phyloP scores from a whole-genome alignment of 2,888 invertebrate species.

The Malachius bipustulatus region DNA sequence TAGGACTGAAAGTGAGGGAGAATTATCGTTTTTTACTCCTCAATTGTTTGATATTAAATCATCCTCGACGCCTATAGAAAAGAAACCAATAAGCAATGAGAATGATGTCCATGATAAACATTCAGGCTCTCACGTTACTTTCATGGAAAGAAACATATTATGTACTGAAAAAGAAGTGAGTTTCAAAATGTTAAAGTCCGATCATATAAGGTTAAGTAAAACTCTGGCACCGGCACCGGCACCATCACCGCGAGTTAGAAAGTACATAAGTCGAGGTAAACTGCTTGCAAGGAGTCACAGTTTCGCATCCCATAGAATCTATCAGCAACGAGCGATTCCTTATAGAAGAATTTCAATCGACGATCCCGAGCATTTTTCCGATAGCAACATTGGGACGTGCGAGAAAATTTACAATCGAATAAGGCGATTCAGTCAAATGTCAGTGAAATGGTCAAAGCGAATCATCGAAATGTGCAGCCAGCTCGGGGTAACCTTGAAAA shows the following conservation, averaged over 20 bases:
- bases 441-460: constrained; percentile 23
- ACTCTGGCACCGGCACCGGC: too few relatives aligned
- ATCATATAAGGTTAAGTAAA: too few relatives aligned
- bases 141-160: too few relatives aligned
- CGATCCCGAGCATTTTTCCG: constrained; percentile 7
- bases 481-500: constrained; percentile 25
- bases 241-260: too few relatives aligned
- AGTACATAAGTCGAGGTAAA: constrained; percentile 12
- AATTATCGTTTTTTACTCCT: constrained; percentile 27
- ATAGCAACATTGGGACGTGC: constrained; percentile 9
- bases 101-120: too few relatives aligned
- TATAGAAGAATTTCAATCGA: constrained; percentile 3
- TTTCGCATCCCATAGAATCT: constrained; percentile 13
- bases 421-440: constrained; percentile 22
- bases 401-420: constrained; percentile 22
- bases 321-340: constrained; percentile 8
- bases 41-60: constrained; percentile 24
- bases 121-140: too few relatives aligned
- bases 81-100: too few relatives aligned
- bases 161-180: too few relatives aligned
- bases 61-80: constrained; percentile 25
- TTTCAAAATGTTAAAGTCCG: too few relatives aligned
- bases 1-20: constrained; percentile 22
- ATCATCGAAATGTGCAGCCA: constrained; percentile 25
- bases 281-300: constrained; percentile 13